Conservation (phyloP, 2,113 vertebrate species). For the Lepisosteus oculatus region DNA sequence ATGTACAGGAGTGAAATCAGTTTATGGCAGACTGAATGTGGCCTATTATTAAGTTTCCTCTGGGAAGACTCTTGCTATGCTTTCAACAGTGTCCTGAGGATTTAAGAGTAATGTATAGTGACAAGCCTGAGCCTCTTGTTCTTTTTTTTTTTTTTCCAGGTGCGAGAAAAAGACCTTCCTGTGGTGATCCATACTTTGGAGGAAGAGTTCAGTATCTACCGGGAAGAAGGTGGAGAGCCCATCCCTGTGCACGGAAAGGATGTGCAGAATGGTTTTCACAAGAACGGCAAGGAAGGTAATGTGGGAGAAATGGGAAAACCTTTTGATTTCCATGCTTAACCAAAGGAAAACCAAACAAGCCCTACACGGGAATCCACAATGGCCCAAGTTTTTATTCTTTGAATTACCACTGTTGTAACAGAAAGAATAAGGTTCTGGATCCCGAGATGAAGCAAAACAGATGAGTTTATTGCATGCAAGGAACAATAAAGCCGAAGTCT, state of each 20-base stretch:
- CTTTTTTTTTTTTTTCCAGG: constrained; percentile 59
- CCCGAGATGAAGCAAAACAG: too few species aligned
- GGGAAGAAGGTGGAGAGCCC: constrained; percentile 80
- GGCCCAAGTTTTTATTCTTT: too few species aligned
- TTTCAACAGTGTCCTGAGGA: background rate
- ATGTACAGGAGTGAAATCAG: too few species aligned
- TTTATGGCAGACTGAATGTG: too few species aligned
- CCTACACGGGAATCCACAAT: too few species aligned
- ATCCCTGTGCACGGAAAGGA: constrained; percentile 68
- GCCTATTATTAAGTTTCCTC: too few species aligned
- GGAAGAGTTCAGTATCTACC: constrained; percentile 88
- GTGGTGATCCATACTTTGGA: constrained; percentile 84
- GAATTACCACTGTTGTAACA: too few species aligned
- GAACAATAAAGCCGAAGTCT: too few species aligned
- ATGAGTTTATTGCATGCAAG: too few species aligned
- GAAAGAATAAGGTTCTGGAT: too few species aligned
- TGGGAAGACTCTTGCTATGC: background rate
- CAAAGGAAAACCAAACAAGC: too few species aligned
- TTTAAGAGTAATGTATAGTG: background rate
- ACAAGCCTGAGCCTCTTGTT: background rate
- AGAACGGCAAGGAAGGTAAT: constrained; percentile 65
- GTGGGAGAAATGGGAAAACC: background rate
- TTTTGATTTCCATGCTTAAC: background rate
- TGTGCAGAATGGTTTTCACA: constrained; percentile 72
- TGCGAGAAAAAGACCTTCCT: constrained; percentile 86